These are phyloP conservation scores for Myiotriccus ornatus DNA, from an alignment of 2,797 vertebrate genomes.

Conservation along the genomic window DNA sequence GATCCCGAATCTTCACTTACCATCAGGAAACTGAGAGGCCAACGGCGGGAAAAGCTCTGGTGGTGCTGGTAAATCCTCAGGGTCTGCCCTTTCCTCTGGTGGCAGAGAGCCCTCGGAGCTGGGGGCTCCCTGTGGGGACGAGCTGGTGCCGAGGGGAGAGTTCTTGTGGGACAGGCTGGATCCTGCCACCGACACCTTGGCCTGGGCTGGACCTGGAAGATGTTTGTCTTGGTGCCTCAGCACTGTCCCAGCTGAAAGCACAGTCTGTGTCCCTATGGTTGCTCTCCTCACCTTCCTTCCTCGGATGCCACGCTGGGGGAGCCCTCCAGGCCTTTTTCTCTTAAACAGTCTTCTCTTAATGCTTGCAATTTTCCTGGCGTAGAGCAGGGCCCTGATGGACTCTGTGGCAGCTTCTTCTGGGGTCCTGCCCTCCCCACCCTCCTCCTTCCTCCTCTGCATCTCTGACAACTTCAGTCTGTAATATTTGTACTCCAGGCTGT, in stretches of 20 bases:
- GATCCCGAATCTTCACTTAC: slow-evolving; percentile 41
- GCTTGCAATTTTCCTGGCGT: slow-evolving; percentile 61
- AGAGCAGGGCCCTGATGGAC: slow-evolving; percentile 69
- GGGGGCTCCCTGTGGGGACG: background rate
- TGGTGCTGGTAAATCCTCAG: background rate
- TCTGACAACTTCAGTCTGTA: slow-evolving; percentile 76
- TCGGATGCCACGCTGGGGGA: background rate
- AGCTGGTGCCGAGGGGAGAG: background rate
- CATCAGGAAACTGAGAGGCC: slow-evolving; percentile 47
- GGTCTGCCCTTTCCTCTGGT: background rate
- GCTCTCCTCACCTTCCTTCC: slow-evolving; percentile 51
- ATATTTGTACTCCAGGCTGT: slow-evolving; percentile 79
- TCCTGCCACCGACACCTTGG: background rate
- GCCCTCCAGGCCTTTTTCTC: slow-evolving; percentile 4
- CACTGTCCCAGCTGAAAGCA: slow-evolving; percentile 54
- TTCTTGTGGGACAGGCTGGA: background rate
- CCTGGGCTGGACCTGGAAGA: background rate
- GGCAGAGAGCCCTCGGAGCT: background rate
- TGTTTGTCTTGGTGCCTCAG: slow-evolving; percentile 45
- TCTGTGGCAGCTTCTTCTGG: slow-evolving; percentile 44
- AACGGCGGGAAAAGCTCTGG: background rate
- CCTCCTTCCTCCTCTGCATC: slow-evolving; percentile 38
- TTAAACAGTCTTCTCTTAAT: slow-evolving; percentile 73
- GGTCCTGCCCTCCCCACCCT: background rate
- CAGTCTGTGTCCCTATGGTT: slow-evolving; percentile 52